These are phyloP conservation scores for Aporophyla lueneburgensis DNA, from an alignment of 2,888 invertebrate species.

Conservation along the genomic window DNA sequence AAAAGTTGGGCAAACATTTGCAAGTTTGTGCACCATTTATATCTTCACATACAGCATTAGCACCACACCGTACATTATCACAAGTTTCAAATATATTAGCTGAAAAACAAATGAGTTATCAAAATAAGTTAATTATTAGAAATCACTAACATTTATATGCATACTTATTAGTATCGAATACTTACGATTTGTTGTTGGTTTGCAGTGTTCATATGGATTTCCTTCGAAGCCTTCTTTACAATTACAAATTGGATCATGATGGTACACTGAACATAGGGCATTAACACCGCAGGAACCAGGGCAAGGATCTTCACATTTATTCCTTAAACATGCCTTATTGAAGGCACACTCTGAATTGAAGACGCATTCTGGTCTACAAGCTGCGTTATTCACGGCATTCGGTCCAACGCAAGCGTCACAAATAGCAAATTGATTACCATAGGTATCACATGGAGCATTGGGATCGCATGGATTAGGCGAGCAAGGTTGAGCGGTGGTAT, in stretches of 20 bases:
- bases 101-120: slow-evolving; percentile 60
- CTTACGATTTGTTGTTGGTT: slow-evolving; percentile 90
- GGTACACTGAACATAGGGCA: slow-evolving; percentile 93
- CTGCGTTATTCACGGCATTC: slow-evolving; percentile 92
- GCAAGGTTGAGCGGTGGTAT: slow-evolving; percentile 93
- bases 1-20: slow-evolving; percentile 93
- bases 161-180: slow-evolving; percentile 51
- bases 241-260: slow-evolving; percentile 94
- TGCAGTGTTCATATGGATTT: slow-evolving; percentile 95
- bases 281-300: slow-evolving; percentile 95
- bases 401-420: slow-evolving; percentile 94
- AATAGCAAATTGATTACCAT: slow-evolving; percentile 94
- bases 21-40: slow-evolving; percentile 92
- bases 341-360: slow-evolving; percentile 95
- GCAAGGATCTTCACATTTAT: slow-evolving; percentile 94
- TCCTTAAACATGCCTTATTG: slow-evolving; percentile 94
- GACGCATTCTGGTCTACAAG: slow-evolving; percentile 96
- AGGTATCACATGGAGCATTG: slow-evolving; percentile 92
- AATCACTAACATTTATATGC: not conserved
- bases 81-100: slow-evolving; percentile 91
- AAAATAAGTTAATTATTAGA: not conserved
- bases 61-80: slow-evolving; percentile 93
- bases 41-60: slow-evolving; percentile 93
- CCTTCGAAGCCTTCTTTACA: slow-evolving; percentile 93
- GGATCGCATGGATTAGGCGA: slow-evolving; percentile 95